Base-by-base conservation (phyloP, 1,140 invertebrate genomes). In the Antheraea pernyi region DNA sequence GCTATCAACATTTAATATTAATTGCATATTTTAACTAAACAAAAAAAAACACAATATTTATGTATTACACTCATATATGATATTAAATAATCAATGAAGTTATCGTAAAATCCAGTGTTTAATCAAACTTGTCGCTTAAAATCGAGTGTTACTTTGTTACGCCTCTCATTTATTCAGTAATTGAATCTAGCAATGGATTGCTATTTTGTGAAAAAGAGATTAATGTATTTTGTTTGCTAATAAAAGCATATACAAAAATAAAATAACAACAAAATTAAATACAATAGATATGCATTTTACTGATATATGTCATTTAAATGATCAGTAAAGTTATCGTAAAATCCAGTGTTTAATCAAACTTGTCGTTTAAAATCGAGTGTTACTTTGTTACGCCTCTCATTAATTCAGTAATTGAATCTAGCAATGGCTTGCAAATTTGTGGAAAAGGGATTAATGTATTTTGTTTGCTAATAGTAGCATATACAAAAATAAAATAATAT, bases 91-190 rank as follows among this genome's bases (percentile, higher is more conserved):
- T 53, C 11, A 9, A 11, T 42, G 11, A 5, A 39, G 5, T 39
- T 5, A 6, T 48, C 11, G 46, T 48, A 48, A 9, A 48, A 48
- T 48, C 46, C 68, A 19, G 22, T 64, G 19, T 70, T 65, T 70
- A 70, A 70, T 70, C 65, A 70, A 70, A 70, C 65, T 37, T 62
- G 62, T 70, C 65, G 64, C 63, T 65, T 62, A 65, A 59, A 65
- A 46, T 59, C 63, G 65, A 65, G 19, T 48, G 19, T 70, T 63
- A 46, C 59, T 60, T 62, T 63, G 13, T 58, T 42, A 62, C 62
- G 68, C 65, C 63, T 70, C 11, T 22, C 63, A 53, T 53, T 53
- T 6, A 53, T 53, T 65, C 60, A 59, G 39, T 70, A 70, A 65
- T 70, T 69, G 53, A 59, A 65, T 0, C 46, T 16, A 53, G 13